Base-by-base conservation (phyloP, 2,888 invertebrate genomes). In the Megaustenia siamemsis region DNA sequence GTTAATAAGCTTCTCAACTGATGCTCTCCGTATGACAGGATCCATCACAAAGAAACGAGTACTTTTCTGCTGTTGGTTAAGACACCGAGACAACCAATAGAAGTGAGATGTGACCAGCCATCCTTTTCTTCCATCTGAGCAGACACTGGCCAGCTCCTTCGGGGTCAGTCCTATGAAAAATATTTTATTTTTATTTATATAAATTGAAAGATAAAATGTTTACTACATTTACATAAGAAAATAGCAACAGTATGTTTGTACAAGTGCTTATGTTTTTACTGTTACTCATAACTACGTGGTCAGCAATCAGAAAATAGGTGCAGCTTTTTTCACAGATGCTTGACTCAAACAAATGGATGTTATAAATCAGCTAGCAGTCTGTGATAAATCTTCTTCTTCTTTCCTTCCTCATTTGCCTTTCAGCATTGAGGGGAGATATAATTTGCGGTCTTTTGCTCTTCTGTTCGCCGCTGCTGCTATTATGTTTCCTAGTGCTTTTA, bases 31-130 rank as follows among this genome's bases (percentile, higher is more conserved):
- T 60, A 85, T 53, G 15, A 10, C 40, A 43, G 85, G 76, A 38
- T 85, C 85, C 18, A 85, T 56, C 18, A 85, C 81, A 81, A 81
- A 85, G 28, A 75, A 81, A 1, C 53, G 53, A 56, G 85, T 69
- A 18, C 69, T 38, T 15, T 63, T n/a, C 28, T 85, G 85, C 49
- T 85, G 85, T 43, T 85, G 56, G 38, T 85, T 85, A 1, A 85
- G 40, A 60, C 81, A 81, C 28, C 81, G 56, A 4, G 85, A 85
- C 68, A 85, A 43, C 85, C 85, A 85, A 38, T 80, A 85, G 53
- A 85, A 85, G 45, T 85, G 85, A 32, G 85, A 85, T 5, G 80
- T 76, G 66, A 85, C 85, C 1, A 85, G 76, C 85, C 85, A 85
- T 24, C 85, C 85, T 75, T 81, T 75, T n/a, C 80, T 53, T 32